Evolutionary conservation across 2,888 invertebrate species (phyloP).

Genomic region (Athalia cordata): DNA sequence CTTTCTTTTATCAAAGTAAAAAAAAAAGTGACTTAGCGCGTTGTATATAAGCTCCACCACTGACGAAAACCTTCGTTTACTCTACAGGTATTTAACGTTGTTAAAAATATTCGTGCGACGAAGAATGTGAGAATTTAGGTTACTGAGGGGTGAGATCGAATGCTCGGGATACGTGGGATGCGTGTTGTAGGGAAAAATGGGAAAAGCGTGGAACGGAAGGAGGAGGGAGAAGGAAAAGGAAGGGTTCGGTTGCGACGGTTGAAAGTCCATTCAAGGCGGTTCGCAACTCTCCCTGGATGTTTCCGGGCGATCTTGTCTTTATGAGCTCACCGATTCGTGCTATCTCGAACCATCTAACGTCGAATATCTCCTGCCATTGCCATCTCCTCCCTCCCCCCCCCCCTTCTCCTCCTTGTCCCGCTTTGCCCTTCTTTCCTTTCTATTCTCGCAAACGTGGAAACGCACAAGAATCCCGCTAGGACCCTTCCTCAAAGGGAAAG

Average conservation of each 20-base stretch:
- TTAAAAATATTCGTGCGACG: conserved; percentile 11
- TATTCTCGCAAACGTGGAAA: conserved; percentile 23
- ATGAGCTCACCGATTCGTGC: conserved; percentile 45
- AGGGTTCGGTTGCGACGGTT: conserved; percentile 27
- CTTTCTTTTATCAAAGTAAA: conserved; percentile 3
- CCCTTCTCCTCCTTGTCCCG: background rate
- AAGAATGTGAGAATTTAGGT: background rate
- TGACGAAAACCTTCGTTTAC: background rate
- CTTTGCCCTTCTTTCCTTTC: conserved; percentile 11
- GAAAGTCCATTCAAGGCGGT: conserved; percentile 40
- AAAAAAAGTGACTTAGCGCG: conserved; percentile 18
- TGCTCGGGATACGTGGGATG: background rate
- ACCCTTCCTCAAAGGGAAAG: conserved; percentile 30
- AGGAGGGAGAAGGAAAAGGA: background rate
- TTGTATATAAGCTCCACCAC: background rate
- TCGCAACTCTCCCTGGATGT: conserved; percentile 49
- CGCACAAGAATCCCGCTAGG: background rate
- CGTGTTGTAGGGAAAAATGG: background rate
- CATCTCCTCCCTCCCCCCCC: background rate
- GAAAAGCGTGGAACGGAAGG: background rate
- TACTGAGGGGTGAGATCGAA: background rate
- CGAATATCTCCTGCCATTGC: conserved; percentile 45
- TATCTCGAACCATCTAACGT: conserved; percentile 46
- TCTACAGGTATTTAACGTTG: conserved; percentile 17
- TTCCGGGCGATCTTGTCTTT: conserved; percentile 44